These are phyloP conservation scores for Sebastes minor DNA, from an alignment of 2,797 vertebrate species.

Conservation along the genomic window DNA sequence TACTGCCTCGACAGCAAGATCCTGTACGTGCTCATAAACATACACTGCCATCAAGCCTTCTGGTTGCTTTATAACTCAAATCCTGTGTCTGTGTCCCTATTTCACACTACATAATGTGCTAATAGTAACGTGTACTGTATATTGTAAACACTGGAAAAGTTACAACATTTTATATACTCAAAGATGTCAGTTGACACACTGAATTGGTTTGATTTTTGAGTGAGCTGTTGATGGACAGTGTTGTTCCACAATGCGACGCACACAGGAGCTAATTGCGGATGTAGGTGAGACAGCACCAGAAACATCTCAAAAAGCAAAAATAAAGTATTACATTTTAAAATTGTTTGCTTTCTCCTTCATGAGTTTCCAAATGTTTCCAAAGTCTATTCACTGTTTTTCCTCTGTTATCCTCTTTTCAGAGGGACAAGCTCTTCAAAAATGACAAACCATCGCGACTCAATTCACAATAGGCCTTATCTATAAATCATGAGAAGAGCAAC, in stretches of 20 bases:
- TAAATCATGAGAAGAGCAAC: too few species aligned
- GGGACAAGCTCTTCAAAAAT: too few species aligned
- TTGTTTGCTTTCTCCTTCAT: not conserved
- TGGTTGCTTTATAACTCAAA: not conserved
- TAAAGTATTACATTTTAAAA: not conserved
- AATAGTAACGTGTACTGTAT: not conserved
- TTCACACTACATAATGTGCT: not conserved
- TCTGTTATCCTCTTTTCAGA: not conserved
- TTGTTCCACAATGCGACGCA: not conserved
- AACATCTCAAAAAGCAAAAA: not conserved
- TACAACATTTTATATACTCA: not conserved
- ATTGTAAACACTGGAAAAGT: not conserved
- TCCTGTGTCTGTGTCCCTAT: not conserved
- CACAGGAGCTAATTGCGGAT: not conserved
- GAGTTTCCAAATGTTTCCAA: not conserved
- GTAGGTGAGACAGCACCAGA: not conserved
- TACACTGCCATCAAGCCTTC: not conserved
- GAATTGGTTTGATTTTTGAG: not conserved
- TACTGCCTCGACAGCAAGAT: slow-evolving; percentile 5
- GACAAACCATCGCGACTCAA: too few species aligned
- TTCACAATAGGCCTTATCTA: too few species aligned
- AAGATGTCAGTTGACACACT: not conserved
- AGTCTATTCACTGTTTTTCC: not conserved
- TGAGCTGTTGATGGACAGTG: not conserved
- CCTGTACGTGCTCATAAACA: not conserved